Evolutionary conservation across 2,888 invertebrate species (phyloP).

Genomic region (Ectemnius continuus): DNA sequence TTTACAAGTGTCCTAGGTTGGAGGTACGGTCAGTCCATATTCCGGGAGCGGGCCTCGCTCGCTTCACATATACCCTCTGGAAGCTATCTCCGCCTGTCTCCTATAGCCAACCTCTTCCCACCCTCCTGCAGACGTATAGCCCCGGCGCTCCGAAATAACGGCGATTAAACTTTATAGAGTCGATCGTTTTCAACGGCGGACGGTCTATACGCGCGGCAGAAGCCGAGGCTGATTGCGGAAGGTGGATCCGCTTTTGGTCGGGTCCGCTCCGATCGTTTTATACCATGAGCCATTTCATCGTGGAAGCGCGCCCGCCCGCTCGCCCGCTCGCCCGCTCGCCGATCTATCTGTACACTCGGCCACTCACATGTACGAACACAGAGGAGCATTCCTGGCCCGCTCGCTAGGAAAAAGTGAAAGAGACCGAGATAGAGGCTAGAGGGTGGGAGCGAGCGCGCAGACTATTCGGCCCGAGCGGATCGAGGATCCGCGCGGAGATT

Average conservation of each 20-base stretch:
- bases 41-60: slow-evolving; percentile 51
- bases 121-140: slow-evolving; percentile 22
- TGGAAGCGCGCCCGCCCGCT: slow-evolving; percentile 22
- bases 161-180: slow-evolving; percentile 54
- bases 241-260: slow-evolving; percentile 11
- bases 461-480: slow-evolving; percentile 9
- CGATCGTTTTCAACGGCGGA: slow-evolving; percentile 31
- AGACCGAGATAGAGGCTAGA: neutral
- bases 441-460: too few species aligned
- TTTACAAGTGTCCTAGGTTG: slow-evolving; percentile 15
- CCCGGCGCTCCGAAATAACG: slow-evolving; percentile 58
- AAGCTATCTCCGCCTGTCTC: slow-evolving; percentile 25
- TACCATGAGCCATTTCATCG: slow-evolving; percentile 23
- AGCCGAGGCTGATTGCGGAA: slow-evolving; percentile 33
- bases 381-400: neutral
- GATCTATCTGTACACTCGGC: neutral
- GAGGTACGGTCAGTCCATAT: slow-evolving; percentile 39
- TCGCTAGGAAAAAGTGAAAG: neutral
- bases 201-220: slow-evolving; percentile 39
- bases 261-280: slow-evolving; percentile 17
- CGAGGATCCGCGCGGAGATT: slow-evolving; percentile 22
- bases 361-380: slow-evolving; percentile 4
- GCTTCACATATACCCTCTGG: slow-evolving; percentile 35
- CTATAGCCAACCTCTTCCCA: neutral
- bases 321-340: too few species aligned